Evolutionary conservation across 1,140 invertebrate genomes (phyloP).

Genomic region (Charaxes varanes): DNA sequence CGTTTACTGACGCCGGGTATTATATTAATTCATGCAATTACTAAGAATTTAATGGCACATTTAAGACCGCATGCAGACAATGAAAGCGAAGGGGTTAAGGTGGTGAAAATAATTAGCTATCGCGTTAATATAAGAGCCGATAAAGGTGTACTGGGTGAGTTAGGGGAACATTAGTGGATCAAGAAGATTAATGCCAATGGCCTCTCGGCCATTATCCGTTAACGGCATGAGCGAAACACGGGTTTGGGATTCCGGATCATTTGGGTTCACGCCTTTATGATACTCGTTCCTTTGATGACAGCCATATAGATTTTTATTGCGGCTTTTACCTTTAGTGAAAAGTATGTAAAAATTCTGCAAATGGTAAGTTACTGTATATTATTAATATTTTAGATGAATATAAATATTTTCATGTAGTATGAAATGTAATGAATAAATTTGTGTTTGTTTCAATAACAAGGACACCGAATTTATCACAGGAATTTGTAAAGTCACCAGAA

Average conservation of each 20-base stretch:
- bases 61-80: conserved; percentile 43
- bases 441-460: too few species aligned
- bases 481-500: too few species aligned
- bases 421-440: too few species aligned
- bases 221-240: conserved; percentile 38
- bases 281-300: conserved; percentile 36
- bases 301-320: conserved; percentile 43
- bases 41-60: conserved; percentile 30
- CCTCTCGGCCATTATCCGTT: conserved; percentile 42
- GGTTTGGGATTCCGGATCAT: conserved; percentile 39
- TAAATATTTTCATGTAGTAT: too few species aligned
- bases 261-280: conserved; percentile 33
- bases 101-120: conserved; percentile 38
- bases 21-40: conserved; percentile 37
- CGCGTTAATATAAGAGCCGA: conserved; percentile 34
- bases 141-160: conserved; percentile 37
- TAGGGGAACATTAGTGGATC: conserved; percentile 40
- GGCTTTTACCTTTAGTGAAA: conserved; percentile 31
- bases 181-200: conserved; percentile 47
- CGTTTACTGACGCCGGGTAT: conserved; percentile 18
- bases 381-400: too few species aligned
- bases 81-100: conserved; percentile 35
- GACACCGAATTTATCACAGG: too few species aligned
- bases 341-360: conserved; percentile 4
- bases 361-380: neutral